Evolutionary conservation across 2,113 vertebrate genomes (phyloP).

Genomic region (Cygnus buccinator): DNA sequence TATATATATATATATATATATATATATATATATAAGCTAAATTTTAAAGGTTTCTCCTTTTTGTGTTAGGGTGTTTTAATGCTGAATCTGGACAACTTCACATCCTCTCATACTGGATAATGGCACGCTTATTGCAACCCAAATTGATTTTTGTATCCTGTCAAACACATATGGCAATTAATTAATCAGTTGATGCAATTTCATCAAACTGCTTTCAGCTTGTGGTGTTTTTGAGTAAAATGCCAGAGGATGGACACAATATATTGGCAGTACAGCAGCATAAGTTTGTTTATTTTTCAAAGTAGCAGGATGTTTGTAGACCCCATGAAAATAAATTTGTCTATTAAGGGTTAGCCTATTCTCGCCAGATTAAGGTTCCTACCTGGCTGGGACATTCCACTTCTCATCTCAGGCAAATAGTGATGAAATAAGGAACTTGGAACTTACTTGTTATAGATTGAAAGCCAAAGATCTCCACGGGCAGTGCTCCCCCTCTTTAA

Average conservation of each 20-base stretch:
- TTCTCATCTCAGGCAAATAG: not conserved
- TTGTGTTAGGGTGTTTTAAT: not conserved
- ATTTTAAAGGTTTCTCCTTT: not conserved
- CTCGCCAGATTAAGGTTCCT: not conserved
- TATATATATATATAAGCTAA: too few species aligned
- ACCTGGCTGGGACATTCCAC: not conserved
- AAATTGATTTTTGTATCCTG: not conserved
- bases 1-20: too few species aligned
- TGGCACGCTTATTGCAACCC: not conserved
- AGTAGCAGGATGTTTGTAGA: not conserved
- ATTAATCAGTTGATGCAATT: not conserved
- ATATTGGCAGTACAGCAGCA: not conserved
- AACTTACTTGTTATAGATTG: not conserved
- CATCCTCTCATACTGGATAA: not conserved
- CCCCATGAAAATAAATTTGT: not conserved
- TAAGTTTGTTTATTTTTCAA: not conserved
- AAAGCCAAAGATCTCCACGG: not conserved
- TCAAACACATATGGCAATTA: not conserved
- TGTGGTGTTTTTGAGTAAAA: not conserved
- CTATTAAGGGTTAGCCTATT: not conserved
- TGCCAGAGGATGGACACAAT: not conserved
- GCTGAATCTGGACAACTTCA: not conserved
- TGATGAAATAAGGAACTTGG: not conserved
- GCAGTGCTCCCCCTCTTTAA: not conserved
- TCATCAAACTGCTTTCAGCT: not conserved